phyloP scores from a whole-genome alignment of 2,113 vertebrate genomes.

The Damaliscus lunatus region DNA sequence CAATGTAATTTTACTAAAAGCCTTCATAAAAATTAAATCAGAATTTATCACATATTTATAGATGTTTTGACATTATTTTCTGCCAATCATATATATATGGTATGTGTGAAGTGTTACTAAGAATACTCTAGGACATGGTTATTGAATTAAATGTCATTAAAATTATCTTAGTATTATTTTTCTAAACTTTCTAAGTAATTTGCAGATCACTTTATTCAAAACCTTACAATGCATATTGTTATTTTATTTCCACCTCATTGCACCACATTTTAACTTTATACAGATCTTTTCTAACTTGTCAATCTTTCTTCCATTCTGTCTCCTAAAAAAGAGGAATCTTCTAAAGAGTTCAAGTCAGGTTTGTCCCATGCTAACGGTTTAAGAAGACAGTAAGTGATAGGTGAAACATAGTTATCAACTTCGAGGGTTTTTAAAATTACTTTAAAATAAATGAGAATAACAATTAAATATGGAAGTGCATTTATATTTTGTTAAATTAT shows the following conservation, averaged over 20 bases:
- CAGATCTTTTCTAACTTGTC: not conserved
- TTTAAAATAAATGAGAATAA: not conserved
- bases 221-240: not conserved
- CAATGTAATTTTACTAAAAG: constrained; percentile 1
- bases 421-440: not conserved
- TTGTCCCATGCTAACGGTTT: not conserved
- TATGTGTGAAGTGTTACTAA: not conserved
- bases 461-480: not conserved
- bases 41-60: not conserved
- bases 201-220: constrained; percentile 25
- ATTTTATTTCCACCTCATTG: constrained; percentile 12
- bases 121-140: not conserved
- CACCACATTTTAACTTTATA: not conserved
- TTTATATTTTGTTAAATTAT: not conserved
- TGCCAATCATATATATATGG: not conserved
- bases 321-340: not conserved
- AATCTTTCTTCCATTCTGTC: not conserved
- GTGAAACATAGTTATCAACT: not conserved
- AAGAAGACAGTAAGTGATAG: not conserved
- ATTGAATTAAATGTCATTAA: not conserved
- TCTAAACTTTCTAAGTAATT: not conserved
- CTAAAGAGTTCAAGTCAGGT: not conserved
- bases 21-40: not conserved
- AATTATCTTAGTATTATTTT: not conserved
- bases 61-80: not conserved